Evolutionary conservation across 2,888 invertebrate species (phyloP), one percentile per base, ranked within the genome.

Genomic region (Drosophila pegasa): DNA sequence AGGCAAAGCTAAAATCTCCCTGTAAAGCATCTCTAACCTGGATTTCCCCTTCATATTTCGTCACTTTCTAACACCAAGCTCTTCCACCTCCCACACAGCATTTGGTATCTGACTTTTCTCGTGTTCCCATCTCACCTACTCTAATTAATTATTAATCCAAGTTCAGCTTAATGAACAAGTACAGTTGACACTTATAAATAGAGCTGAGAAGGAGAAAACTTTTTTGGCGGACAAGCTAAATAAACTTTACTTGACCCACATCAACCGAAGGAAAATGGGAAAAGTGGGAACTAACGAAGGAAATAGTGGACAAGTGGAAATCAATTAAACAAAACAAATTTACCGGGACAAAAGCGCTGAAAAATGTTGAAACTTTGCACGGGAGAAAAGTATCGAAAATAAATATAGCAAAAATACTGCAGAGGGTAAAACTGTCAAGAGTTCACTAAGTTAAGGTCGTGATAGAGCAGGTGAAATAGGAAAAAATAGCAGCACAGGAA

Each of bases 321-420:
- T 70, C 73, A 78, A 75, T 78, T 67, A 73, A 52, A 51, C 35
- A 41, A 25, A 60, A 64, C 51, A 45, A 61, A 61, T 72, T 60
- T 66, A 27, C 43, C 62, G 59, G 47, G 63, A 48, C 35, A 41
- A 25, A 35, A 20, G 18, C 31, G 35, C 33, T 29, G 41, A 64
- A 52, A 55, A 18, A 38, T 29, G n/a, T 22, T 37, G 50, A 65
- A 54, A 62, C 66, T 48, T 54, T 33, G 12, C 12, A n/a, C 31
- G 31, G 55, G 27, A 43, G 51, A 29, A 50, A 41, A 22, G 31
- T 16, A 57, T 25, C 9, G 25, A 31, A 58, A 18, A 45, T 33
- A 31, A 9, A 43, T 40, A 18, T 10, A 12, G 16, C n/a, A 27
- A 57, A 45, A 51, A 52, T 45, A 16, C 2, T 1, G 7, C 29